Base-by-base conservation (phyloP, 2,888 invertebrate species). In the Lithophane leautieri region DNA sequence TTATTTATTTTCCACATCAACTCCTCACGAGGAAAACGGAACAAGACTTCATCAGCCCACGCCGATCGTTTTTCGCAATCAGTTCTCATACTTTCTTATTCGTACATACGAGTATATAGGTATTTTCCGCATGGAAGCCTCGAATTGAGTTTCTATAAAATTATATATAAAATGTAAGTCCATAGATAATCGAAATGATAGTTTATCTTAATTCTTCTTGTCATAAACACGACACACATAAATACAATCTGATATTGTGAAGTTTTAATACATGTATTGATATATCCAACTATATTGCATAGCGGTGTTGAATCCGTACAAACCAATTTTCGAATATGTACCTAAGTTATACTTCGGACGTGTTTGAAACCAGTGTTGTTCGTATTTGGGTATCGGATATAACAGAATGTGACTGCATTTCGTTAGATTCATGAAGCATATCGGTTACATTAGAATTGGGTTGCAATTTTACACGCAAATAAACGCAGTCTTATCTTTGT, bases 41-140 rank as follows among this genome's bases (percentile, higher is more conserved):
- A 88, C 85, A 82, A 82, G 85, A 60, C 61, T 73, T 83, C 85
- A 85, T 88, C 87, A 88, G 52, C 14, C 34, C 50, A 42, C 66
- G 60, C 67, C 71, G 75, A 79, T 73, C 75, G 76, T n/a, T 67
- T 50, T n/a, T 61, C 79, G 73, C 84, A 86, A 88, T 86, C 86
- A 86, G 47, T 54, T 42, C 61, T 74, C 66, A 85, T 80, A 86
- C 84, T 86, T 73, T 73, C 72, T 42, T 69, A 76, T 74, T 34
- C 34, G 81, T 74, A 83, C 76, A 78, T 74, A 70, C 58, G 81
- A 63, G 22, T 3, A 22, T n/a, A 54, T 50, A 58, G 72, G 77
- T 62, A 67, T 83, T 81, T 88, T 73, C 73, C 74, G 28, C 65
- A 14, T 75, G 63, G n/a, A 47, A 70, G 50, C 60, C 6, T 80